Percentiles rank a stretch among this genome's conserved stretches.
Conservation (phyloP, 2,888 invertebrate genomes). For the Plebejus argus region DNA sequence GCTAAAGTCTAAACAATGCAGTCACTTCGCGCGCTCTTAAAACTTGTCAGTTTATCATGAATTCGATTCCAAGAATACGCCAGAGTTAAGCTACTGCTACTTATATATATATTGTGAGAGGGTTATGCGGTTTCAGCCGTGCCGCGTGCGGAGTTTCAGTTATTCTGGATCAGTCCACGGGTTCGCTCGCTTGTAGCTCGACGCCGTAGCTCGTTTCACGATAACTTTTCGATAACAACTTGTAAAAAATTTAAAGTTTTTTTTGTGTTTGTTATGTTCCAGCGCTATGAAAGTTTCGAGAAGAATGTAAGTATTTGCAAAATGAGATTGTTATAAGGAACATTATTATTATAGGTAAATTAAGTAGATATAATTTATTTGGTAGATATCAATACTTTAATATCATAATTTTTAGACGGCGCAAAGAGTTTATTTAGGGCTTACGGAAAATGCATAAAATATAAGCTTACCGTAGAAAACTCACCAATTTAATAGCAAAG, state of each 20-base stretch:
- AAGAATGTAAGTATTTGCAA: conserved; percentile 6
- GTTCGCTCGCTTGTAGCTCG: neutral
- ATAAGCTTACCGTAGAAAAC: conserved; percentile 2
- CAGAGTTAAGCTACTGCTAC: neutral
- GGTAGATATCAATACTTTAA: neutral
- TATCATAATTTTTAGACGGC: neutral
- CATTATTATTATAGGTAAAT: neutral
- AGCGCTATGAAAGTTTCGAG: neutral
- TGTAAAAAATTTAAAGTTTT: neutral
- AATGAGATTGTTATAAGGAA: neutral
- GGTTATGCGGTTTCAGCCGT: conserved; percentile 16
- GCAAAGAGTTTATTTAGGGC: neutral
- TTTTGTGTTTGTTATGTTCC: conserved; percentile 19
- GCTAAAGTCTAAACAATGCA: too few relatives aligned
- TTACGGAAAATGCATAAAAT: conserved; percentile 3
- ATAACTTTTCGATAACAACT: conserved; percentile 22
- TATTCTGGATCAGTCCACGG: conserved; percentile 29
- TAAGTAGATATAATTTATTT: too few relatives aligned
- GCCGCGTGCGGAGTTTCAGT: neutral
- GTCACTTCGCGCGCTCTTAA: too few relatives aligned
- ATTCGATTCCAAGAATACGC: neutral
- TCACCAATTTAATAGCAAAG: conserved; percentile 24
- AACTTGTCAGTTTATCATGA: neutral
- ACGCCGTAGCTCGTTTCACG: neutral
- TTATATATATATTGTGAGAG: neutral